Conservation (phyloP, 1,140 invertebrate species). For the Nephila pilipes region DNA sequence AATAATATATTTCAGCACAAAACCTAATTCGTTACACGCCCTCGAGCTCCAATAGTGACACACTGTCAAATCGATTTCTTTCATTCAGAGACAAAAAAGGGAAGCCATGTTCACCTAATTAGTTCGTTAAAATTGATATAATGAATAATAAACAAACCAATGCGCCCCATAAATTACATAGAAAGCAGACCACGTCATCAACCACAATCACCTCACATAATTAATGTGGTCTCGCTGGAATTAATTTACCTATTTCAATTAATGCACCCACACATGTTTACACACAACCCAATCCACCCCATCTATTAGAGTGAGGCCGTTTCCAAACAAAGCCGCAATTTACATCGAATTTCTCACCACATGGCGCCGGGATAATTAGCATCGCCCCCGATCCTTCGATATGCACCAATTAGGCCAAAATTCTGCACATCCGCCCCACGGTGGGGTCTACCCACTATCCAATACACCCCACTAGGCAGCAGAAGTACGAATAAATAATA, state of each 20-base stretch:
- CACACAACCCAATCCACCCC: background rate
- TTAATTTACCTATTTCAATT: slow-evolving; percentile 35
- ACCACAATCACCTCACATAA: background rate
- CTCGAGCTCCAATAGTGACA: no score
- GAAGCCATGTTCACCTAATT: no score
- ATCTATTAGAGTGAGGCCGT: background rate
- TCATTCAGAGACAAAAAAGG: no score
- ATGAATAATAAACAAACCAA: background rate
- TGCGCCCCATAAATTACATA: background rate
- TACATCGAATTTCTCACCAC: background rate
- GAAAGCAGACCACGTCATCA: no score
- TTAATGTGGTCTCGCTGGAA: slow-evolving; percentile 6
- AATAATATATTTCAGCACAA: no score
- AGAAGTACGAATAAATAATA: background rate
- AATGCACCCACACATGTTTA: slow-evolving; percentile 29
- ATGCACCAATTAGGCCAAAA: slow-evolving; percentile 22
- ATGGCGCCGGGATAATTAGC: slow-evolving; percentile 15
- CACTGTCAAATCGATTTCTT: no score
- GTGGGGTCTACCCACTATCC: slow-evolving; percentile 15
- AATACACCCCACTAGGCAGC: background rate
- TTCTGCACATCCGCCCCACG: slow-evolving; percentile 20
- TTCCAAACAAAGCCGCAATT: slow-evolving; percentile 21
- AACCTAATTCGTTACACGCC: no score
- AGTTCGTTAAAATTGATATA: background rate
- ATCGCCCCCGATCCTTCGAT: background rate